Percentiles rank a stretch among this genome's conserved stretches.
Evolutionary conservation across 2,113 vertebrate genomes (phyloP).

Genomic region (Trichechus manatus): DNA sequence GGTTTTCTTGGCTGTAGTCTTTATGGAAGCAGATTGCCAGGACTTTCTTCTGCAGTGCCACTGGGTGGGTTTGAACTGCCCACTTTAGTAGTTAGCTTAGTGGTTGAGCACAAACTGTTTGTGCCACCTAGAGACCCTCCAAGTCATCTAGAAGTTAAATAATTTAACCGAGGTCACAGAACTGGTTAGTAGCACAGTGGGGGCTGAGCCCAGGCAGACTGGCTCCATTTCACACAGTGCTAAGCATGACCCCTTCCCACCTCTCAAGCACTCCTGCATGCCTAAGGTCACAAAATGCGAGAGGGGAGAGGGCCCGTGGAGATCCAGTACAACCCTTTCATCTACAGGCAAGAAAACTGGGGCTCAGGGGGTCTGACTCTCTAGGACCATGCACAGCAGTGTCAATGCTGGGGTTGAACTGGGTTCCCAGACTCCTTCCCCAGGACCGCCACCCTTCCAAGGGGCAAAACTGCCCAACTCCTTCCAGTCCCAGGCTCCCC

Average conservation of each 20-base stretch:
- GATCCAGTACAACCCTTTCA: background rate
- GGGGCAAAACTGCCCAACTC: background rate
- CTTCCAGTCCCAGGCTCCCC: background rate
- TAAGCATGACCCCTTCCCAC: background rate
- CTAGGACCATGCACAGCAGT: rapidly evolving
- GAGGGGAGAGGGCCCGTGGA: background rate
- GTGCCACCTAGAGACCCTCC: background rate
- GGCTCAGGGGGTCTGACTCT: background rate
- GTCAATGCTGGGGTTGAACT: background rate
- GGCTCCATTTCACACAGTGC: rapidly evolving
- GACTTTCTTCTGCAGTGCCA: background rate
- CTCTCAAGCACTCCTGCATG: background rate
- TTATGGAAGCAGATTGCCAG: background rate
- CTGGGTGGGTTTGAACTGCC: background rate
- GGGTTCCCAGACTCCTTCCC: background rate
- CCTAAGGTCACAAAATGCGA: background rate
- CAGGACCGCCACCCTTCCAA: background rate
- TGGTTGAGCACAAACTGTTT: background rate
- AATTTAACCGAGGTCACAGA: rapidly evolving
- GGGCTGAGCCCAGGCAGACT: rapidly evolving
- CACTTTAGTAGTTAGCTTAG: background rate
- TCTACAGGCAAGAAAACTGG: background rate
- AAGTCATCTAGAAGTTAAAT: too few relatives aligned
- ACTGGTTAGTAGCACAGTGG: background rate
- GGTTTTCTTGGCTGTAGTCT: too few relatives aligned